A percentile compares a stretch with the other conserved stretches of the same genome.
Conservation (phyloP, 2,113 vertebrate genomes). For the Oophaga pumilio region DNA sequence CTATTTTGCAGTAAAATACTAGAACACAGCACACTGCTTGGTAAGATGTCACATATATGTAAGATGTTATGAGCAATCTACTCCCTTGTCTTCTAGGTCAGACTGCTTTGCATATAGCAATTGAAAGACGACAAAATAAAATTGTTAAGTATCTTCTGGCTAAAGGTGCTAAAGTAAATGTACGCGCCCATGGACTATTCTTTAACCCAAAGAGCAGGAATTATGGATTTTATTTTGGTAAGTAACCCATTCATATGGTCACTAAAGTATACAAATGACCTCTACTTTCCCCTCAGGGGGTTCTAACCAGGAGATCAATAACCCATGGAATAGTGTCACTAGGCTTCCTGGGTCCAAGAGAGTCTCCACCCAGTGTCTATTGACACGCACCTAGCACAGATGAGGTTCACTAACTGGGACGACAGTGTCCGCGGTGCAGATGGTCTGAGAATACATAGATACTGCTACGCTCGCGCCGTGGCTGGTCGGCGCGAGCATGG, state of each 20-base stretch:
- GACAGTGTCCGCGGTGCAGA: too few species aligned
- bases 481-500: too few species aligned
- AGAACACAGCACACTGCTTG: neutral
- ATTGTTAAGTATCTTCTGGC: slow-evolving; percentile 72
- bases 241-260: neutral
- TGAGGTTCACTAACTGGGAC: too few species aligned
- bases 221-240: slow-evolving; percentile 82
- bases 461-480: too few species aligned
- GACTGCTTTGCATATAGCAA: slow-evolving; percentile 80
- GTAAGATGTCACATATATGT: neutral
- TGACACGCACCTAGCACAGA: too few species aligned
- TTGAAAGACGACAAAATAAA: slow-evolving; percentile 76
- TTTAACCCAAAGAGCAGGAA: slow-evolving; percentile 79
- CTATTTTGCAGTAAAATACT: neutral
- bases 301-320: too few species aligned
- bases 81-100: slow-evolving; percentile 68
- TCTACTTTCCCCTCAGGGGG: neutral
- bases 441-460: too few species aligned
- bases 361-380: too few species aligned
- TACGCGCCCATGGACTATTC: slow-evolving; percentile 74
- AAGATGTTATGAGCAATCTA: neutral
- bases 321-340: too few species aligned
- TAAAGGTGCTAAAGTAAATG: slow-evolving; percentile 77
- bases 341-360: too few species aligned
- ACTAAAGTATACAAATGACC: neutral